Conservation (phyloP, 2,113 vertebrate genomes). For the Erythrocercus mccallii region DNA sequence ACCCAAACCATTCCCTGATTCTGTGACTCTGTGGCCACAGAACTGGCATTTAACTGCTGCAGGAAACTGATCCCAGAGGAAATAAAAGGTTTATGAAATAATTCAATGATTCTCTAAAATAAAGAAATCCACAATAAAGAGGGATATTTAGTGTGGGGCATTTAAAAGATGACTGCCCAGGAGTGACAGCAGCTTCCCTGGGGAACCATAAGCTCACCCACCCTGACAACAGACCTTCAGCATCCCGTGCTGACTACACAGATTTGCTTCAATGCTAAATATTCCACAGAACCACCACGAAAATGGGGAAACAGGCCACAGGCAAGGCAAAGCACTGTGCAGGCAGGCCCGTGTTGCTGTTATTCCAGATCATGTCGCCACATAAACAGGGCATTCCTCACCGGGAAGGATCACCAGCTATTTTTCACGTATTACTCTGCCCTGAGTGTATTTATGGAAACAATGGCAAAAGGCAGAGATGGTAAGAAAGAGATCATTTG, state of each 20-base stretch:
- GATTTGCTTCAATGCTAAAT: rapidly evolving
- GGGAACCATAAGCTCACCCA: neutral
- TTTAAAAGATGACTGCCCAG: neutral
- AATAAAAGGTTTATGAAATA: neutral
- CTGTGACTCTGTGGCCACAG: rapidly evolving
- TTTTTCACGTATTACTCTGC: neutral
- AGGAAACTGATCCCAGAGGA: neutral
- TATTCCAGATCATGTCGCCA: neutral
- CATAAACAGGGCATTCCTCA: neutral
- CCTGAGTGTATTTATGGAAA: neutral
- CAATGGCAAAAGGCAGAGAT: neutral
- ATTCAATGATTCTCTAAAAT: neutral
- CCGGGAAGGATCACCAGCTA: neutral
- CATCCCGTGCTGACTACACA: neutral
- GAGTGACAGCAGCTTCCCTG: neutral
- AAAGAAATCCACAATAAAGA: neutral
- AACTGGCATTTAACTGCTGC: neutral
- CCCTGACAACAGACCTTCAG: neutral
- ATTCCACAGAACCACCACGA: neutral
- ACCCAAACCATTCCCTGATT: rapidly evolving
- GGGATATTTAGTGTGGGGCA: neutral
- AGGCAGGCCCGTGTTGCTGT: rapidly evolving
- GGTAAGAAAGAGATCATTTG: neutral
- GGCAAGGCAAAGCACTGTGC: neutral
- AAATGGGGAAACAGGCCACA: neutral